Evolutionary conservation across 92 coral and sea anemone species (phyloP).

Genomic region (Phymanthus crucifer): DNA sequence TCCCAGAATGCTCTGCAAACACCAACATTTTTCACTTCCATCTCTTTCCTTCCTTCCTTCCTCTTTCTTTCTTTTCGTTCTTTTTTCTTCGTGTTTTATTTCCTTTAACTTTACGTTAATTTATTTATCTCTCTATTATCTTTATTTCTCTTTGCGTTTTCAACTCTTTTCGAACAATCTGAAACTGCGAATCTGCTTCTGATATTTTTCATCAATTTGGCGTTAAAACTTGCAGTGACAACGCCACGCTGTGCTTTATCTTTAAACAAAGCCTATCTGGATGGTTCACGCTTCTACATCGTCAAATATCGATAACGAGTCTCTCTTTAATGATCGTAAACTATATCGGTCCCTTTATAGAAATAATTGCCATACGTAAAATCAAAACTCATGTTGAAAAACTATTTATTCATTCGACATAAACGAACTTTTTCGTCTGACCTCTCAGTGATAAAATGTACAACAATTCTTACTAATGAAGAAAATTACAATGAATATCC

Average conservation of each 20-base stretch:
- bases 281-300: not conserved
- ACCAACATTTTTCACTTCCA: too few relatives aligned
- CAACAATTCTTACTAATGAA: too few relatives aligned
- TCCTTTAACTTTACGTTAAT: too few relatives aligned
- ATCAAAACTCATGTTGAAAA: not conserved
- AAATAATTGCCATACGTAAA: not conserved
- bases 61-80: not conserved
- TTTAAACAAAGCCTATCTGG: not conserved
- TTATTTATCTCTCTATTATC: too few relatives aligned
- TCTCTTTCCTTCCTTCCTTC: not conserved
- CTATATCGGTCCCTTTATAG: not conserved
- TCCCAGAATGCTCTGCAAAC: constrained; percentile 30
- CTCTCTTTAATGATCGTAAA: not conserved
- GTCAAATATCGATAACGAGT: not conserved
- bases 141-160: too few relatives aligned
- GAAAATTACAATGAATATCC: too few relatives aligned
- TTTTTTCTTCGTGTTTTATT: not conserved
- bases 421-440: not conserved
- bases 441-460: not conserved
- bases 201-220: too few relatives aligned
- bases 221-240: not conserved
- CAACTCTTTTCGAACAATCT: too few relatives aligned
- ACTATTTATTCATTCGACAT: not conserved
- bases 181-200: too few relatives aligned
- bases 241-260: not conserved